These are phyloP conservation scores for Tricholaema leucomelas DNA, from an alignment of 2,113 vertebrate genomes.

Conservation along the genomic window DNA sequence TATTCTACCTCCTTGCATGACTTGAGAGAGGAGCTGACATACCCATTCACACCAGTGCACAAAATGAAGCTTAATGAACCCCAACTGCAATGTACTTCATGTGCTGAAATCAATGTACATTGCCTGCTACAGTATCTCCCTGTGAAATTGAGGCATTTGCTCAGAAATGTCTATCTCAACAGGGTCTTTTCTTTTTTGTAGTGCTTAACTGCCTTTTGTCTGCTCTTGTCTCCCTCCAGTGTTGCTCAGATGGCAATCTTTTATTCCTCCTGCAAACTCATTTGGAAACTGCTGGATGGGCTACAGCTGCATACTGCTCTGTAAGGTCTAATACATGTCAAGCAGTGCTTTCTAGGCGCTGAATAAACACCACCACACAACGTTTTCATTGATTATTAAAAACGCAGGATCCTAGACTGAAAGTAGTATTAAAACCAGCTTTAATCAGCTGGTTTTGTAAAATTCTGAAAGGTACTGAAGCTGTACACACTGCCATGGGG, in stretches of 20 bases:
- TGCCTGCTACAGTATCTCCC: conserved; percentile 47
- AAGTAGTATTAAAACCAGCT: conserved; percentile 47
- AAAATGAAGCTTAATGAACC: conserved; percentile 57
- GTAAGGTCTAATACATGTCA: conserved; percentile 45
- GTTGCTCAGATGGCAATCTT: conserved; percentile 50
- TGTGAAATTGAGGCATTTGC: conserved; percentile 54
- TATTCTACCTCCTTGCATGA: conserved; percentile 3
- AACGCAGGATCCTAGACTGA: conserved; percentile 33
- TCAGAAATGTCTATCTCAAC: conserved; percentile 65
- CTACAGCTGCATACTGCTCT: conserved; percentile 38
- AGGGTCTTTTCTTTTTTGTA: conserved; percentile 59
- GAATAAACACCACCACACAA: conserved; percentile 47
- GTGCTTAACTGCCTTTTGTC: conserved; percentile 53
- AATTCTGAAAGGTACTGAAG: conserved; percentile 19
- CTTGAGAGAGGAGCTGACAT: conserved; percentile 38
- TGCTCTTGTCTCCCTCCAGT: conserved; percentile 58
- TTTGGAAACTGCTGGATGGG: conserved; percentile 59
- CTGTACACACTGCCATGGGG: neutral
- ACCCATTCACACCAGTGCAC: conserved; percentile 21
- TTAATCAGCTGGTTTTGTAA: conserved; percentile 42
- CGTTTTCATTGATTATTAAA: conserved; percentile 54
- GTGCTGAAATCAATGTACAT: conserved; percentile 57
- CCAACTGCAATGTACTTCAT: conserved; percentile 26
- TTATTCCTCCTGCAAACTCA: conserved; percentile 64
- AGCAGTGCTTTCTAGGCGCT: conserved; percentile 10